phyloP scores from a whole-genome alignment of 2,113 vertebrate species.

The Ptilonorhynchus violaceus region DNA sequence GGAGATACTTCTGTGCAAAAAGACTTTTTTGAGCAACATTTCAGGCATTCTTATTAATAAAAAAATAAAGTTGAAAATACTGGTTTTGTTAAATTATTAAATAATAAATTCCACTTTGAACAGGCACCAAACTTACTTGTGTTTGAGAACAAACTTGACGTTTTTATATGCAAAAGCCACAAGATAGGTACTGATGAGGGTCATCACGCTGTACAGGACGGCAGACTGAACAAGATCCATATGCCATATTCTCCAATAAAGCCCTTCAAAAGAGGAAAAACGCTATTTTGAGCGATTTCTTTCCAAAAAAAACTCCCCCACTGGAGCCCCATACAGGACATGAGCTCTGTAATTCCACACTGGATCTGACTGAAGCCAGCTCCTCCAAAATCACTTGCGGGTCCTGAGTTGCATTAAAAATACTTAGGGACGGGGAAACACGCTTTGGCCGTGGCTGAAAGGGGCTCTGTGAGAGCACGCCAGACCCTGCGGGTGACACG shows the following conservation, averaged over 20 bases:
- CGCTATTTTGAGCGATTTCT: background rate
- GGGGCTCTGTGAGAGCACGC: fast-evolving
- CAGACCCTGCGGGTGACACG: background rate
- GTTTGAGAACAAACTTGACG: slow-evolving; percentile 98
- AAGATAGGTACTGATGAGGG: slow-evolving; percentile 94
- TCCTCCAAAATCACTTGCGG: background rate
- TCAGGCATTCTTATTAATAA: background rate
- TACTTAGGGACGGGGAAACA: fast-evolving
- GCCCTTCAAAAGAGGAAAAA: slow-evolving; percentile 71
- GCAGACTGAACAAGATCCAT: slow-evolving; percentile 98
- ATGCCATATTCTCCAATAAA: slow-evolving; percentile 99
- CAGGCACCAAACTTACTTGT: slow-evolving; percentile 83
- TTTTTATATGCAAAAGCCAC: slow-evolving; percentile 98
- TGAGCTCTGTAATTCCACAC: background rate
- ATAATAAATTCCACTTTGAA: background rate
- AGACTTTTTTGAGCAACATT: background rate
- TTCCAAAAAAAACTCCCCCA: fast-evolving
- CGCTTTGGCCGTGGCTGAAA: fast-evolving
- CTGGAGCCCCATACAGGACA: fast-evolving
- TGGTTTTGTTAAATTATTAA: background rate
- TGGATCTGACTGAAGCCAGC: too few species aligned
- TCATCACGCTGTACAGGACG: slow-evolving; percentile 95
- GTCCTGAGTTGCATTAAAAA: fast-evolving
- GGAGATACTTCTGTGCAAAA: background rate
- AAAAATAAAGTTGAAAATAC: background rate